Percentiles rank a stretch among this genome's conserved stretches.
These are phyloP conservation scores for Hypsopygia costalis DNA, from an alignment of 2,888 invertebrate genomes.

Conservation along the genomic window DNA sequence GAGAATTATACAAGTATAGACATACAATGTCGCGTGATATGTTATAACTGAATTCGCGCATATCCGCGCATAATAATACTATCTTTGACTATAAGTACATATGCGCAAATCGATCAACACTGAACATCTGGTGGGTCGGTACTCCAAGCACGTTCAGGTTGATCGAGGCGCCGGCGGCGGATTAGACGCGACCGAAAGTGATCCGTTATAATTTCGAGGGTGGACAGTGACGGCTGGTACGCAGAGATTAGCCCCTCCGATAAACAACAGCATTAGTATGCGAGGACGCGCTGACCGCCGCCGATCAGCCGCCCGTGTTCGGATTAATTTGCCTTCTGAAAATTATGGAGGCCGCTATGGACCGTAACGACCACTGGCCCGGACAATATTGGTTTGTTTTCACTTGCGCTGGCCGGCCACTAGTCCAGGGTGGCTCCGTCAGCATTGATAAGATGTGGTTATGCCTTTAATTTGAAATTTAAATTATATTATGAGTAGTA, in stretches of 20 bases:
- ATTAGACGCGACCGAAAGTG: slow-evolving; percentile 71
- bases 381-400: slow-evolving; percentile 65
- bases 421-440: background rate
- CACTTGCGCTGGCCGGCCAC: slow-evolving; percentile 22
- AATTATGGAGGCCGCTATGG: slow-evolving; percentile 65
- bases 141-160: slow-evolving; percentile 31
- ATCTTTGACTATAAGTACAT: background rate
- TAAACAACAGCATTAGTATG: slow-evolving; percentile 81
- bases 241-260: slow-evolving; percentile 80
- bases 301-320: slow-evolving; percentile 72
- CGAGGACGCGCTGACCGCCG: slow-evolving; percentile 75
- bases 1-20: too few relatives aligned
- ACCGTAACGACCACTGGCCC: slow-evolving; percentile 49
- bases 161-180: slow-evolving; percentile 47
- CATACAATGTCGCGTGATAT: too few relatives aligned
- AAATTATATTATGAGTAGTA: too few relatives aligned
- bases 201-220: slow-evolving; percentile 76
- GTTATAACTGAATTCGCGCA: too few relatives aligned
- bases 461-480: too few relatives aligned
- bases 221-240: slow-evolving; percentile 77
- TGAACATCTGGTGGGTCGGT: slow-evolving; percentile 6
- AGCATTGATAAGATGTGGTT: background rate
- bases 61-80: too few relatives aligned
- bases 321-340: slow-evolving; percentile 78
- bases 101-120: slow-evolving; percentile 8